These are phyloP conservation scores for Aurelia aurita DNA, from an alignment of 30 jellyfish, hydroid and myxozoan genomes.

Conservation along the genomic window DNA sequence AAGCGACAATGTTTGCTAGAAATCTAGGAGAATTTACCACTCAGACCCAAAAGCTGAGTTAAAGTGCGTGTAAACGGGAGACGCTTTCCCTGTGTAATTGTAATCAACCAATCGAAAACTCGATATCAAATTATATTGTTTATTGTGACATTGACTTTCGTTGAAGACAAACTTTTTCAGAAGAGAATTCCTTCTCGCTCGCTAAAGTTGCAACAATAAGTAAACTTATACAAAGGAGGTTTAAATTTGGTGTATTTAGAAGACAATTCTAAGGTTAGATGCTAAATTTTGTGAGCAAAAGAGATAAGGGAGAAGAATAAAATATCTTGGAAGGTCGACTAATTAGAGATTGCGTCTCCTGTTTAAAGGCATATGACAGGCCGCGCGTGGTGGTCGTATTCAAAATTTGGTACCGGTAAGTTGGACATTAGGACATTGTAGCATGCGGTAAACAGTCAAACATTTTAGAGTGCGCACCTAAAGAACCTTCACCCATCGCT, in stretches of 20 bases:
- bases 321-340: neutral
- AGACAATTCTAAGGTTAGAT: too few species aligned
- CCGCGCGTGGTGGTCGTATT: constrained; percentile 74
- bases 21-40: too few species aligned
- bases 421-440: constrained; percentile 70
- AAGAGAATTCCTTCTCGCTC: neutral
- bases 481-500: constrained; percentile 79
- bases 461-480: constrained; percentile 61
- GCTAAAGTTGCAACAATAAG: neutral
- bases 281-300: too few species aligned
- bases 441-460: constrained; percentile 95
- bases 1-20: too few species aligned
- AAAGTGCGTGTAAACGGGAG: constrained; percentile 16
- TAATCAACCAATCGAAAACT: constrained; percentile 26
- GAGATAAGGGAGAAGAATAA: neutral
- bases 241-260: too few species aligned
- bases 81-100: neutral
- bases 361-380: constrained; percentile 38
- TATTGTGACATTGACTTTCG: neutral
- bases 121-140: constrained; percentile 18
- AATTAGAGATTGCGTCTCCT: constrained; percentile 48
- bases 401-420: constrained; percentile 53
- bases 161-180: neutral
- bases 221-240: too few species aligned
- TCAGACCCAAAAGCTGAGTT: neutral